A percentile compares a stretch with the other conserved stretches of the same genome.
Conservation (phyloP, 2,888 invertebrate species). For the Brenthis daphne region DNA sequence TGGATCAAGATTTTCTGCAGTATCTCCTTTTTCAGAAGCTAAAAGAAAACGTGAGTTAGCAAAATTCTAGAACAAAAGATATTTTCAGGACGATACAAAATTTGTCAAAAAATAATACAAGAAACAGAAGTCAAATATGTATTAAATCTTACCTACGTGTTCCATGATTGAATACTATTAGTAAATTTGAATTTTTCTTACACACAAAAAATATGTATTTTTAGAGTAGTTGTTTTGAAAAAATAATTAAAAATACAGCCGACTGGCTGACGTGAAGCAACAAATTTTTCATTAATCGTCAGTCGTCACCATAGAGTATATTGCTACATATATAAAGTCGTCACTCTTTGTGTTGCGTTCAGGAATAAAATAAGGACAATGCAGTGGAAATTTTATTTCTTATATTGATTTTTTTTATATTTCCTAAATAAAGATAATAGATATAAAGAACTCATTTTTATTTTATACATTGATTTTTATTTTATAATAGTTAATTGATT, state of each 20-base stretch:
- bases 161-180: slow-evolving; percentile 63
- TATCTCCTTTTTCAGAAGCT: slow-evolving; percentile 82
- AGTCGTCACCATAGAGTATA: too few species aligned
- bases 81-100: slow-evolving; percentile 50
- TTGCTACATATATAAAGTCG: too few species aligned
- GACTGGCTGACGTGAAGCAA: slow-evolving; percentile 76
- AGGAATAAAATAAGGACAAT: slow-evolving; percentile 11
- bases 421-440: too few species aligned
- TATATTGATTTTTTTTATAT: background rate
- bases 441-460: too few species aligned
- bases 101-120: slow-evolving; percentile 49
- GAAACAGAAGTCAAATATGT: slow-evolving; percentile 39
- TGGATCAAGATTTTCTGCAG: slow-evolving; percentile 81
- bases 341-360: slow-evolving; percentile 37
- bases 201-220: slow-evolving; percentile 38
- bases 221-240: slow-evolving; percentile 69
- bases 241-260: slow-evolving; percentile 73
- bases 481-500: too few species aligned
- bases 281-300: slow-evolving; percentile 60
- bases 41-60: slow-evolving; percentile 73
- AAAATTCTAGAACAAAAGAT: slow-evolving; percentile 78
- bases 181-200: slow-evolving; percentile 30
- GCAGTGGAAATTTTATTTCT: background rate
- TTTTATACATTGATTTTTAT: too few species aligned
- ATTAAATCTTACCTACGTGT: slow-evolving; percentile 59